Conservation (phyloP, 1,140 invertebrate species). For the Drosophila mojavensis region DNA sequence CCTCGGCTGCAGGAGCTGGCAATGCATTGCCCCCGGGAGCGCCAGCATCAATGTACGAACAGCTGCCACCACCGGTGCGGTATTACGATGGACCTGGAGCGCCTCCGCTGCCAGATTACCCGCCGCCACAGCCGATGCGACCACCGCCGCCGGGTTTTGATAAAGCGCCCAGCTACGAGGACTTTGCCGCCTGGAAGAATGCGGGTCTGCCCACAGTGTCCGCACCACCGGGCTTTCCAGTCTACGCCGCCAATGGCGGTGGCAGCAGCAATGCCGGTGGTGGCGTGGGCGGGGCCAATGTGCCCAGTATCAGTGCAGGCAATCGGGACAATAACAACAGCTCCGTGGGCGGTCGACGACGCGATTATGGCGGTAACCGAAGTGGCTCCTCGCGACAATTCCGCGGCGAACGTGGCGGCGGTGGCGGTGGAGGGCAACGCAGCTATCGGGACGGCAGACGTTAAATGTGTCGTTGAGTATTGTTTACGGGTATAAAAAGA, state of each 20-base stretch:
- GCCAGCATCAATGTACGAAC: conserved; percentile 85
- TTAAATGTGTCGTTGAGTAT: conserved; percentile 52
- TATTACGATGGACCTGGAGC: conserved; percentile 90
- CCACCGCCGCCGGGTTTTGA: conserved; percentile 85
- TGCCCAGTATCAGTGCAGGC: conserved; percentile 48
- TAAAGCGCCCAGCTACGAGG: conserved; percentile 91
- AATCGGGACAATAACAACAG: conserved; percentile 71
- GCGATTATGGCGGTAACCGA: conserved; percentile 59
- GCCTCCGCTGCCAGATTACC: conserved; percentile 87
- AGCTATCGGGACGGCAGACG: conserved; percentile 73
- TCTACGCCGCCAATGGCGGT: conserved; percentile 61
- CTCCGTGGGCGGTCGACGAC: conserved; percentile 67
- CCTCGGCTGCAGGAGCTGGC: conserved; percentile 85
- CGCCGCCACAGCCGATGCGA: conserved; percentile 84
- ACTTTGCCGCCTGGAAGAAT: conserved; percentile 94
- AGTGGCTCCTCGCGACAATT: conserved; percentile 68
- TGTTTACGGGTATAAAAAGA: conserved; percentile 33
- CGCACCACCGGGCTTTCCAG: conserved; percentile 71
- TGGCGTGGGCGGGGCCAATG: conserved; percentile 25
- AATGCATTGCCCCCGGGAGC: conserved; percentile 88
- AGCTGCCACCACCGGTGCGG: conserved; percentile 87
- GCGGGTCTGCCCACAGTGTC: conserved; percentile 71
- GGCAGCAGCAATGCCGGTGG: conserved; percentile 49
- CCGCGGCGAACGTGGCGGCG: conserved; percentile 54
- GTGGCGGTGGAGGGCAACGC: conserved; percentile 62